Evolutionary conservation across 1,140 invertebrate species (phyloP), one percentile per base, ranked within the genome.

Genomic region (Drosophila sproati): DNA sequence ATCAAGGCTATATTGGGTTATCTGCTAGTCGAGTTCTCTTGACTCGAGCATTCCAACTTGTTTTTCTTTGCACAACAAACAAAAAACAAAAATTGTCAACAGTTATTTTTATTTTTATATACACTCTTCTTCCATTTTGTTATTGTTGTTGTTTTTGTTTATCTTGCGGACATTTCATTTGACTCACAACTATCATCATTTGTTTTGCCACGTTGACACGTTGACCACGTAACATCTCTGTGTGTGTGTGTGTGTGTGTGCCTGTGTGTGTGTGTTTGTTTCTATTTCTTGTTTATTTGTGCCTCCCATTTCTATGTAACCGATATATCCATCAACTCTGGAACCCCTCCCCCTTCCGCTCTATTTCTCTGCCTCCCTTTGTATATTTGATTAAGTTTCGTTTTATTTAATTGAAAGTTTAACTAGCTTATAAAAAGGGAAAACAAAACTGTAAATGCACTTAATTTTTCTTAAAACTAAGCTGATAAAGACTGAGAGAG

Each of bases 371-470:
- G 4, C 43, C 34, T 47, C 28, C 54, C 10, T 51, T 28, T 57
- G 47, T 63, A 50, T 47, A 59, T 88, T 82, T 87, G 82, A 88
- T 88, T 88, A 80, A 82, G 88, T 74, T 63, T 71, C 76, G 72
- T 82, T 82, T 82, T 77, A 88, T 87, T 82, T 88, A 88, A 87
- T 86, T 87, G 79, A 77, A 87, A 82, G 56, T 82, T 82, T 73
- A 64, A 67, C 63, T 67, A 52, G 37, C 63, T 20, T 20, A 20
- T 20, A 20, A 20, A 20, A 20, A 20, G 1, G 20, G 20, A 20
- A 20, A 20, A 20, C 20, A 20, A 20, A 78, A 31, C 64, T 54
- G 67, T 52, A 80, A 73, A 74, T 76, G 77, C 73, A 83, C 73
- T 75, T 51, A 61, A 85, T 79, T 64, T 70, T 35, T 56, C 35